These are phyloP conservation scores for Poecilia picta DNA, from an alignment of 2,797 vertebrate genomes.

Conservation along the genomic window DNA sequence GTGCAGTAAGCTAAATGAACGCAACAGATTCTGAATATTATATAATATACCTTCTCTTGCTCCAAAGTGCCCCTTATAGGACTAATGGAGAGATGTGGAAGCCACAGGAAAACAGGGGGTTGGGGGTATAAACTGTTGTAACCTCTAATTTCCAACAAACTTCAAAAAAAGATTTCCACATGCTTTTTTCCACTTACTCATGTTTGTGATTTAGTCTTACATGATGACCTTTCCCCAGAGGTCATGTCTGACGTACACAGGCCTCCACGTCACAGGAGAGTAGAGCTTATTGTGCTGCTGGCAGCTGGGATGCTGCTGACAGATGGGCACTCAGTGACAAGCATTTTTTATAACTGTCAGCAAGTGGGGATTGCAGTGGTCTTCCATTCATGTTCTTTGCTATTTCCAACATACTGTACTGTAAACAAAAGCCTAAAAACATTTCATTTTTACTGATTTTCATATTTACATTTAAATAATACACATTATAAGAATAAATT, in stretches of 20 bases:
- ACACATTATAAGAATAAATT: background rate
- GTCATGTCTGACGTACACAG: background rate
- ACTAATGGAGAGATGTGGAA: conserved; percentile 38
- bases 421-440: background rate
- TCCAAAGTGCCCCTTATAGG: conserved; percentile 52
- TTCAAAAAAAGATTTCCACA: background rate
- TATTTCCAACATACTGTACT: background rate
- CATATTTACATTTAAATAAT: background rate
- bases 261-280: background rate
- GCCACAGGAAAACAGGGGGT: background rate
- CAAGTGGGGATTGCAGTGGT: background rate
- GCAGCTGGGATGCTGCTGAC: background rate
- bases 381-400: background rate
- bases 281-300: background rate
- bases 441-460: background rate
- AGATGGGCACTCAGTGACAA: background rate
- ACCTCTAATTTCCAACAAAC: background rate
- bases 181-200: background rate
- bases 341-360: background rate
- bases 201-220: background rate
- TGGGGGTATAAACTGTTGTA: too few relatives aligned
- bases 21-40: conserved; percentile 33
- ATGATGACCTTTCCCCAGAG: background rate
- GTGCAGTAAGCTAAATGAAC: background rate
- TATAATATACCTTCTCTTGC: conserved; percentile 37